Percentiles rank a stretch among this genome's conserved stretches.
Evolutionary conservation across 2,797 vertebrate species (phyloP).

Genomic region (Scolopax rusticola): DNA sequence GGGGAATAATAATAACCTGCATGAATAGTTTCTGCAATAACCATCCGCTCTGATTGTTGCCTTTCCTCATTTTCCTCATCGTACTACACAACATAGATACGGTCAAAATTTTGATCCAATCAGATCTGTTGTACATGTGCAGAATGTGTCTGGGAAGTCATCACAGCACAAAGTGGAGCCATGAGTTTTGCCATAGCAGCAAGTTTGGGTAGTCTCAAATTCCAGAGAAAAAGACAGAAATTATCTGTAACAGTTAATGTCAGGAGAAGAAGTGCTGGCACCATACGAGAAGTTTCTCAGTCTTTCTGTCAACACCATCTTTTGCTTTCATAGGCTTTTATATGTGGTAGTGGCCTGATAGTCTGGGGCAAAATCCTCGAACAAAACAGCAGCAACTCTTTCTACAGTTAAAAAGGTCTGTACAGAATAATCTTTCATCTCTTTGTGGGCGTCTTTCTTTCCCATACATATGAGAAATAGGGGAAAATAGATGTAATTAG

Average conservation of each 20-base stretch:
- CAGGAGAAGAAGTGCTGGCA: not conserved
- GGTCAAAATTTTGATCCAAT: not conserved
- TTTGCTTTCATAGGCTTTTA: not conserved
- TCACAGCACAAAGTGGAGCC: not conserved
- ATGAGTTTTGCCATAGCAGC: not conserved
- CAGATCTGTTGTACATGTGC: not conserved
- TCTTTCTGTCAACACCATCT: not conserved
- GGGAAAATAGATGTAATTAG: not conserved
- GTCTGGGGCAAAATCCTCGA: not conserved
- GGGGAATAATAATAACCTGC: not conserved
- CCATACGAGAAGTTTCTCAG: not conserved
- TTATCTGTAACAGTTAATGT: not conserved
- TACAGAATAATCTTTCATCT: not conserved
- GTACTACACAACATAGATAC: fast-evolving
- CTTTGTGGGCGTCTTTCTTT: not conserved
- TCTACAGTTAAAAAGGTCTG: not conserved
- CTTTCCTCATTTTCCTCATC: not conserved
- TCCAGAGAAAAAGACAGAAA: fast-evolving
- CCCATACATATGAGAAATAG: not conserved
- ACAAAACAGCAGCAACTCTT: not conserved
- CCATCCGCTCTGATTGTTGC: not conserved
- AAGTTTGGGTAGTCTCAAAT: not conserved
- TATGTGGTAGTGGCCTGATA: not conserved
- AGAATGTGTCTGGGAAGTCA: not conserved
- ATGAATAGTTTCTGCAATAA: not conserved